phyloP scores from a whole-genome alignment of 2,888 invertebrate species.

The Pristionchus entomophagus region DNA sequence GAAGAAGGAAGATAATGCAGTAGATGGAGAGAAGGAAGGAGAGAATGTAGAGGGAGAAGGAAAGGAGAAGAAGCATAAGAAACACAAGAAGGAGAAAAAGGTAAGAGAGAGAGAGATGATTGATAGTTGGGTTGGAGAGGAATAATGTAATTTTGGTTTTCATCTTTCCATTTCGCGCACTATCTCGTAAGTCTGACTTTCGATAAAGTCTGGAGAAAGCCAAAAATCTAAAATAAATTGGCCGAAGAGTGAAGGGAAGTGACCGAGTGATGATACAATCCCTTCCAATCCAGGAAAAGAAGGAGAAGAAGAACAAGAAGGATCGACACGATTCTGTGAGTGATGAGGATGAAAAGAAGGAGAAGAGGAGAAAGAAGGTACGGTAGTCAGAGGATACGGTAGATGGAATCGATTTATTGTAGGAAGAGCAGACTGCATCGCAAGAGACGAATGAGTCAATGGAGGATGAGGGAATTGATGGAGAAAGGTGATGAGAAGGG shows the following conservation, averaged over 20 bases:
- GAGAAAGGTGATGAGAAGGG: neutral
- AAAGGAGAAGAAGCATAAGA: conserved; percentile 47
- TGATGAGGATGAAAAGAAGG: conserved; percentile 42
- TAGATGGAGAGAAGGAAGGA: conserved; percentile 15
- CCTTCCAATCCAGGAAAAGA: conserved; percentile 9
- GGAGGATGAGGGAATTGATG: neutral
- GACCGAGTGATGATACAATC: no score
- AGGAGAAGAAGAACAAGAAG: conserved; percentile 32
- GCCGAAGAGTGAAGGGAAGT: no score
- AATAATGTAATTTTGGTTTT: no score
- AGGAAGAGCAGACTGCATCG: neutral
- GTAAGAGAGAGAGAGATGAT: no score
- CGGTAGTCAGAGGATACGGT: neutral
- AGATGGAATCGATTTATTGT: neutral
- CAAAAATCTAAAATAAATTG: no score
- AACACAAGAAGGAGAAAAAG: conserved; percentile 50
- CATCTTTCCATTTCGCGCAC: no score
- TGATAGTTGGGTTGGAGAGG: neutral
- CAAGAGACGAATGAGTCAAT: neutral
- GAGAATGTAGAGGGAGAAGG: conserved; percentile 43
- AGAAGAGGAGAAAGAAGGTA: conserved; percentile 25
- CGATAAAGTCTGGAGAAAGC: no score
- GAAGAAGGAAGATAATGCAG: conserved; percentile 40
- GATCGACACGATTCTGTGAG: conserved; percentile 35
- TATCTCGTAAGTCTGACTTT: no score